Evolutionary conservation across 37 sponge, comb jelly and placozoan species (phyloP).

Genomic region (Corticium candelabrum): DNA sequence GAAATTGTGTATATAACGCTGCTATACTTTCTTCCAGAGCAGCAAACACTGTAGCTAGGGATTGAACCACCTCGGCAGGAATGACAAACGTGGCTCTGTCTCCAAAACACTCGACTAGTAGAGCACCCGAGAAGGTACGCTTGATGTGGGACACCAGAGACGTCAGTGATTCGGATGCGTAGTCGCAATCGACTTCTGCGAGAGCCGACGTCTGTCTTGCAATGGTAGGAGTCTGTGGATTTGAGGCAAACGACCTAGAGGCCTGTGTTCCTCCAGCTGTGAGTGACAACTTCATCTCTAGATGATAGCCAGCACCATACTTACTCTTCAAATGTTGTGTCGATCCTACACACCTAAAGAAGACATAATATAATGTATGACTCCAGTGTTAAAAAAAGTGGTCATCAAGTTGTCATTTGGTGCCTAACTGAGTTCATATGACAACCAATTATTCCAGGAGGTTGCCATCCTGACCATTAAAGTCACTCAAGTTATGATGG

Average conservation of each 20-base stretch:
- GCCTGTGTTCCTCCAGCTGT: background rate
- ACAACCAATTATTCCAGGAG: too few relatives aligned
- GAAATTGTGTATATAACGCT: background rate
- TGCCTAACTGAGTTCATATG: too few relatives aligned
- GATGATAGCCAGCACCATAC: conserved; percentile 66
- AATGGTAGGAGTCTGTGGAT: background rate
- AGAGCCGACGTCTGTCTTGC: too few relatives aligned
- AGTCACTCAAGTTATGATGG: too few relatives aligned
- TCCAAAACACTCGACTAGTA: background rate
- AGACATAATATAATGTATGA: too few relatives aligned
- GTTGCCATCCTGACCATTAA: too few relatives aligned
- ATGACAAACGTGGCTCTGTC: background rate
- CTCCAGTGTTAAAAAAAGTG: too few relatives aligned
- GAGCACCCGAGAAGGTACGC: background rate
- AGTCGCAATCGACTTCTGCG: background rate
- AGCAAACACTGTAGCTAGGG: background rate
- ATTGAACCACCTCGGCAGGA: background rate
- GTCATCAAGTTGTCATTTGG: too few relatives aligned
- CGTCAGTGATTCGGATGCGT: background rate
- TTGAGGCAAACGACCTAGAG: background rate
- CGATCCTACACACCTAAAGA: conserved; percentile 41
- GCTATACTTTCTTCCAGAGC: background rate
- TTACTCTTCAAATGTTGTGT: conserved; percentile 59
- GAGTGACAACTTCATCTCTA: conserved; percentile 36
- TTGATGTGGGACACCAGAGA: background rate